These are phyloP conservation scores for Thrips palmi DNA, from an alignment of 1,140 invertebrate species.

Conservation along the genomic window DNA sequence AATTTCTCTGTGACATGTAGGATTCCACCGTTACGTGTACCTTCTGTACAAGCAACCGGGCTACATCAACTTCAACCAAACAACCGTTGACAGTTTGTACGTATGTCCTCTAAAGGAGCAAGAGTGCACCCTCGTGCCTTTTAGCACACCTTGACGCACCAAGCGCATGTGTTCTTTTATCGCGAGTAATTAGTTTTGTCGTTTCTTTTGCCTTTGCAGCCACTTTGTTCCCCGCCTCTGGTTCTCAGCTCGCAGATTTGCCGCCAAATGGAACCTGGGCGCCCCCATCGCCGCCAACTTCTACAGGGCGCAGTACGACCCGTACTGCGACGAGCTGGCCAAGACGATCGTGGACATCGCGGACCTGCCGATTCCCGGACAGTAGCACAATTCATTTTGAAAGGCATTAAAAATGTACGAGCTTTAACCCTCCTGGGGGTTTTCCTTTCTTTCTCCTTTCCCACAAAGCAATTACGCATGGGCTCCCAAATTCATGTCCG, in stretches of 20 bases:
- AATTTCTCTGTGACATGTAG: background rate
- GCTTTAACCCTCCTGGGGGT: too few relatives aligned
- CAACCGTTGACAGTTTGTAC: background rate
- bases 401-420: too few relatives aligned
- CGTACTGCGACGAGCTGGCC: too few relatives aligned
- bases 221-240: background rate
- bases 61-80: background rate
- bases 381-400: too few relatives aligned
- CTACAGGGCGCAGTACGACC: conserved; percentile 12
- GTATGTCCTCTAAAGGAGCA: conserved; percentile 3
- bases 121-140: too few relatives aligned
- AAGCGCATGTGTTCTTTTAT: background rate
- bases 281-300: conserved; percentile 13
- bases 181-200: background rate
- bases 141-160: too few relatives aligned
- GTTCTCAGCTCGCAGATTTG: conserved; percentile 13
- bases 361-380: too few relatives aligned
- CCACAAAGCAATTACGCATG: too few relatives aligned
- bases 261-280: conserved; percentile 11
- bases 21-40: conserved; percentile 6
- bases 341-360: too few relatives aligned
- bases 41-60: conserved; percentile 1
- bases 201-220: conserved; percentile 1
- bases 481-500: too few relatives aligned
- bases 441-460: too few relatives aligned